Evolutionary conservation across 1,140 invertebrate genomes (phyloP).

Genomic region (Penaeus japonicus): DNA sequence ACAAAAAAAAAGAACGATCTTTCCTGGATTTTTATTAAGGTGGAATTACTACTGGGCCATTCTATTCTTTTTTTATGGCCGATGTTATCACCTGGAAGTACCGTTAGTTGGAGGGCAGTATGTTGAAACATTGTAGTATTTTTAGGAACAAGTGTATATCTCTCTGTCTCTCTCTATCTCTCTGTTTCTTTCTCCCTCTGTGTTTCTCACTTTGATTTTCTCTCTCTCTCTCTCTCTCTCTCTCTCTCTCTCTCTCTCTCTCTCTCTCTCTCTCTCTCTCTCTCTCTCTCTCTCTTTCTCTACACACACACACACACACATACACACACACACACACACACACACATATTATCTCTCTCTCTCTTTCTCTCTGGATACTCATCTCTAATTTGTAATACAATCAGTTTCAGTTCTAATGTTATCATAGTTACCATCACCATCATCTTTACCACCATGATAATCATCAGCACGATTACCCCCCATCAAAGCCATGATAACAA

Average conservation of each 20-base stretch:
- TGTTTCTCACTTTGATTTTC: neutral
- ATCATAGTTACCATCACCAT: too few relatives aligned
- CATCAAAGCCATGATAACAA: too few relatives aligned
- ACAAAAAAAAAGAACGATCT: too few relatives aligned
- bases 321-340: neutral
- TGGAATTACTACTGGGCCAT: too few relatives aligned
- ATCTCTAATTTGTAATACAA: neutral
- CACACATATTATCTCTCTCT: neutral
- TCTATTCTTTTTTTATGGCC: too few relatives aligned
- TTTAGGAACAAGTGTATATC: too few relatives aligned
- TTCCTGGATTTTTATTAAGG: too few relatives aligned
- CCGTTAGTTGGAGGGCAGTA: too few relatives aligned
- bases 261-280: neutral
- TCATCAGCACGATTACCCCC: too few relatives aligned
- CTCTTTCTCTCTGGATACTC: neutral
- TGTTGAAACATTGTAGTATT: too few relatives aligned
- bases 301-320: neutral
- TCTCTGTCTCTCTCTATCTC: neutral
- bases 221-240: neutral
- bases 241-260: neutral
- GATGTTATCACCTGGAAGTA: too few relatives aligned
- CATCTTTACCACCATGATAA: too few relatives aligned
- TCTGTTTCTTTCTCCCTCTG: neutral
- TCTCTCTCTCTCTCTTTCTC: neutral
- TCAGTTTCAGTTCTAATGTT: slow-evolving; percentile 27